phyloP scores from a whole-genome alignment of 1,140 invertebrate genomes.

The Macrotrachela quadricornifera region DNA sequence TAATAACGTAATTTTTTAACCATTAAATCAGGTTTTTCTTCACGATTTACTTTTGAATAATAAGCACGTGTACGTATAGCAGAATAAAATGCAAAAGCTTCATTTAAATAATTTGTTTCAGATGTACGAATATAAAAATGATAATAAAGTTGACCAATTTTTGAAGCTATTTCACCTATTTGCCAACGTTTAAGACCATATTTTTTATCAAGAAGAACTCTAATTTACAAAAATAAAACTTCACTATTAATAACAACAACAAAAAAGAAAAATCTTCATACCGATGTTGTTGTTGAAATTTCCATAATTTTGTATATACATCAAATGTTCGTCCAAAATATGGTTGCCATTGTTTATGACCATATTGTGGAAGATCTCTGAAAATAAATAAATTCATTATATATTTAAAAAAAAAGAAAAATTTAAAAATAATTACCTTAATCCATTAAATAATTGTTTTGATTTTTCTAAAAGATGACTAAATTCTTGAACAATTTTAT shows the following conservation, averaged over 20 bases:
- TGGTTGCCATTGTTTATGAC: conserved; percentile 89
- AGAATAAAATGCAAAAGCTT: conserved; percentile 84
- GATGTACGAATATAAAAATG: conserved; percentile 89
- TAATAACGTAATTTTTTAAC: conserved; percentile 91
- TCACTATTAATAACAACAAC: background rate
- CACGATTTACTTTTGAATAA: conserved; percentile 74
- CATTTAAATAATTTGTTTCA: conserved; percentile 82
- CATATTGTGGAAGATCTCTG: conserved; percentile 83
- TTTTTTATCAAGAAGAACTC: conserved; percentile 56
- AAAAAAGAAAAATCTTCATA: conserved; percentile 20
- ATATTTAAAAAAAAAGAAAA: too few relatives aligned
- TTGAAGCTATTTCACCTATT: conserved; percentile 92
- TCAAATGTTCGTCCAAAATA: conserved; percentile 93
- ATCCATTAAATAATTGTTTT: conserved; percentile 7
- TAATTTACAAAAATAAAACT: conserved; percentile 36
- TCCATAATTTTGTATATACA: conserved; percentile 93
- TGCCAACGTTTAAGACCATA: conserved; percentile 92
- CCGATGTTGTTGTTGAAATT: conserved; percentile 89
- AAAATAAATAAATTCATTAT: conserved; percentile 5
- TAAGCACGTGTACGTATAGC: conserved; percentile 77
- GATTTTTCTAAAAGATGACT: conserved; percentile 5
- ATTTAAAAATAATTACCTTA: background rate
- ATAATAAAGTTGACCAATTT: conserved; percentile 94
- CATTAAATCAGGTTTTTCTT: conserved; percentile 82
- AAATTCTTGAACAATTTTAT: conserved; percentile 7